Evolutionary conservation across 1,140 invertebrate species (phyloP).

Genomic region (Nilaparvata lugens): DNA sequence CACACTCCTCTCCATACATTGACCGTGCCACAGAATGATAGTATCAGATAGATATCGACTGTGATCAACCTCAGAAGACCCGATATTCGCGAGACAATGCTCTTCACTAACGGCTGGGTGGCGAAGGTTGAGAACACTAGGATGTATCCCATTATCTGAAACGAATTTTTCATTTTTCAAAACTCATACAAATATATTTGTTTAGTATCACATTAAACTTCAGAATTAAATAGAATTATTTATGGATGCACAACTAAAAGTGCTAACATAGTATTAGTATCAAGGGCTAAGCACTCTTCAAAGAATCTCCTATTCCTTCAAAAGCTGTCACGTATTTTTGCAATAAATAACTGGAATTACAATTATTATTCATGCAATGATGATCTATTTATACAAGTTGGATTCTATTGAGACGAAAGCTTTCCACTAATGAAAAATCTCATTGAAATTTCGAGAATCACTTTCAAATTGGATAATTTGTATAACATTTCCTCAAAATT

Average conservation of each 20-base stretch:
- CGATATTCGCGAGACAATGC: slow-evolving; percentile 49
- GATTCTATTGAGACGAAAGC: too few relatives aligned
- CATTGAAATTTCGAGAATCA: too few relatives aligned
- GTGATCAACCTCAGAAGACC: slow-evolving; percentile 55
- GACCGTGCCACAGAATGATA: slow-evolving; percentile 70
- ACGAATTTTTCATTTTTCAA: slow-evolving; percentile 13
- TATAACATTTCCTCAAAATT: too few relatives aligned
- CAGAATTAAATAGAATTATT: neutral
- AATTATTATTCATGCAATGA: too few relatives aligned
- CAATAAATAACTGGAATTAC: too few relatives aligned
- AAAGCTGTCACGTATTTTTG: too few relatives aligned
- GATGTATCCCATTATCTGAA: slow-evolving; percentile 64
- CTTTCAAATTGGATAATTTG: too few relatives aligned
- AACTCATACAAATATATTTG: neutral
- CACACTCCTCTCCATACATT: slow-evolving; percentile 82
- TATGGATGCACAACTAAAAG: neutral
- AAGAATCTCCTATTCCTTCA: too few relatives aligned
- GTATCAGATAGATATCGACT: slow-evolving; percentile 62
- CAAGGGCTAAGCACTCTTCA: too few relatives aligned
- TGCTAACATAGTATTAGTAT: neutral
- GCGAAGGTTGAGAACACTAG: slow-evolving; percentile 59
- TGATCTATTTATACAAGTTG: too few relatives aligned
- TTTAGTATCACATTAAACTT: neutral
- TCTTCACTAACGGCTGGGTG: slow-evolving; percentile 59
- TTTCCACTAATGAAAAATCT: too few relatives aligned